Conservation (phyloP, 2,113 vertebrate genomes). For the Brachypodius melanocephalos region DNA sequence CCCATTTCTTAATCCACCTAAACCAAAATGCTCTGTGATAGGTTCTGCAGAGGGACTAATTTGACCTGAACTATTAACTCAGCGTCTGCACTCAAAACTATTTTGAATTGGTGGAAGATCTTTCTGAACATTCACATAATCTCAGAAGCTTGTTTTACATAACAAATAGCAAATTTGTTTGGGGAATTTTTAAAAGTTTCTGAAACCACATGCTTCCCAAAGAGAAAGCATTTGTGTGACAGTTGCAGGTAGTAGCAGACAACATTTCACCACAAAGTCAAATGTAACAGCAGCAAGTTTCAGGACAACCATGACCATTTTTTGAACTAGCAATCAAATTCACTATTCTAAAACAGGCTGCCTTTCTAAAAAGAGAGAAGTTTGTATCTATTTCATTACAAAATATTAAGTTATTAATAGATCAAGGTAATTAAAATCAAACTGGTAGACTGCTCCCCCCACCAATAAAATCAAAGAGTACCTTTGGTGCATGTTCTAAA, state of each 20-base stretch:
- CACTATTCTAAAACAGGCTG: background rate
- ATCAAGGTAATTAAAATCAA: background rate
- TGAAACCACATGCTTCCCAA: background rate
- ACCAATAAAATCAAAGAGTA: slow-evolving; percentile 26
- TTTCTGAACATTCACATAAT: background rate
- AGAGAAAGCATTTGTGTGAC: background rate
- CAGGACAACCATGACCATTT: accelerated
- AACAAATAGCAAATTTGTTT: background rate
- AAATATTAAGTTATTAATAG: background rate
- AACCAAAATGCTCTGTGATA: background rate
- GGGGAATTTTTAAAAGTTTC: background rate
- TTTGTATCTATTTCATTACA: background rate
- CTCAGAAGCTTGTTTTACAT: background rate
- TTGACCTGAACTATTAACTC: background rate
- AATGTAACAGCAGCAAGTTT: background rate
- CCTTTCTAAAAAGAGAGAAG: background rate
- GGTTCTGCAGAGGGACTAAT: background rate
- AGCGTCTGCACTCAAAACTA: background rate
- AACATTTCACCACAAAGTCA: background rate
- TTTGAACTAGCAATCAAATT: background rate
- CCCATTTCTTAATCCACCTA: background rate
- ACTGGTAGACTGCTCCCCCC: background rate
- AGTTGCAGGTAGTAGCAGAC: background rate
- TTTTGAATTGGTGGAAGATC: background rate
- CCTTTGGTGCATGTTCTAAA: slow-evolving; percentile 93